Base-by-base conservation (phyloP, 2,888 invertebrate genomes). In the Trissonchulus sp. region DNA sequence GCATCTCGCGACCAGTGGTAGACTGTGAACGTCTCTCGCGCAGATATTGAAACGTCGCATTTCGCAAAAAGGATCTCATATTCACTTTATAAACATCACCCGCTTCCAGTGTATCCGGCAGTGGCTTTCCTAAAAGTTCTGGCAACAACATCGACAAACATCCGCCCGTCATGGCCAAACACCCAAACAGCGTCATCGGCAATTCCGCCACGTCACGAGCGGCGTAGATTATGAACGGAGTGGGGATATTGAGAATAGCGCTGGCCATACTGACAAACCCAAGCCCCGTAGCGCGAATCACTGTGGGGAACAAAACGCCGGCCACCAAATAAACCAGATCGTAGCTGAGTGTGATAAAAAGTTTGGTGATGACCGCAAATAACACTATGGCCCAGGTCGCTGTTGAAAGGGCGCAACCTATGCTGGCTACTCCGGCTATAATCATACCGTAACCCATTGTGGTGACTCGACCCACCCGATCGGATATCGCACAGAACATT, bases 191-290 rank as follows among this genome's bases (percentile, higher is more conserved):
- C 34, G 65, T 30, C 8, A 15, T 65, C 15, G 65, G 65, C 28
- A 65, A 30, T 3, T 30, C 15, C 34, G 15, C 31, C 28, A 65
- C n/a, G 34, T 34, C 34, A n/a, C 28, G 31, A 8, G 65, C 65
- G 15, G 65, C 65, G n/a, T 65, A 65, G 3, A 65, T 34, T 30
- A 65, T 65, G 34, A 65, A 65, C 34, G 65, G 65, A 30, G 65
- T 65, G 8, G 65, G 65, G 34, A 65, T 34, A 34, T 65, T 65
- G 8, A 65, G 15, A 18, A 65, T 65, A 15, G 65, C 28, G 18
- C 31, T 34, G 15, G n/a, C 3, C 8, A 65, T 30, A 8, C 31
- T 15, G 8, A n/a, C 8, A 30, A 3, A 65, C 34, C 65, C 65
- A 8, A 65, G 15, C 15, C 65, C 65, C 15, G 65, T 31, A 18